Evolutionary conservation across 2,797 vertebrate species (phyloP).

Genomic region (Enteromius argenteus): DNA sequence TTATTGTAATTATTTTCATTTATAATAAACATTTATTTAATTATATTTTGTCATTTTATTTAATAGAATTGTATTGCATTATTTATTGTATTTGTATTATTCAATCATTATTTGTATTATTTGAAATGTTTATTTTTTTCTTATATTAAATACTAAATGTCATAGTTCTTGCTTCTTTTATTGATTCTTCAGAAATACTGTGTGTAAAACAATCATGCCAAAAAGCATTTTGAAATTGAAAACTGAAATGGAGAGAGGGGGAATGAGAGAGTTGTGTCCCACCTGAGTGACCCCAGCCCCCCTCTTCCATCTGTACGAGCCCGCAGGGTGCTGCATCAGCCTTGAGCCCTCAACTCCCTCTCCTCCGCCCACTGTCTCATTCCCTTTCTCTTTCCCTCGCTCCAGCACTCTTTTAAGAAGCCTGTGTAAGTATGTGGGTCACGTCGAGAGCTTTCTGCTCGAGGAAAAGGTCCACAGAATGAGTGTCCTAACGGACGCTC

Average conservation of each 20-base stretch:
- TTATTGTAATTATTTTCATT: neutral
- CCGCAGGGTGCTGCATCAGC: conserved; percentile 47
- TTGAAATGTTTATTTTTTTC: neutral
- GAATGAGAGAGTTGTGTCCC: conserved; percentile 28
- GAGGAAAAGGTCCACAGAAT: conserved; percentile 48
- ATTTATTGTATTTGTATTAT: neutral
- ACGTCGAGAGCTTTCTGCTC: conserved; percentile 51
- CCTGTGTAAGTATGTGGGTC: conserved; percentile 63
- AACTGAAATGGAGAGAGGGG: conserved; percentile 11
- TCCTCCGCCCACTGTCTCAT: conserved; percentile 1
- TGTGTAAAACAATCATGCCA: neutral
- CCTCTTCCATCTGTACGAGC: conserved; percentile 30
- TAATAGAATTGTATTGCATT: neutral
- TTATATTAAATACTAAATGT: neutral
- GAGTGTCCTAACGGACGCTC: conserved; percentile 36
- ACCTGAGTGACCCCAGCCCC: conserved; percentile 42
- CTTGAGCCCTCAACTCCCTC: conserved; percentile 20
- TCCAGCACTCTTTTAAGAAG: conserved; percentile 36
- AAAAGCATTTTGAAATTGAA: conserved; percentile 3
- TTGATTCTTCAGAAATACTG: neutral
- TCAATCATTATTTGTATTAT: neutral
- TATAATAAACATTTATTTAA: neutral
- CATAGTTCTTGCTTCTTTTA: neutral
- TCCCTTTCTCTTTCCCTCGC: conserved; percentile 20
- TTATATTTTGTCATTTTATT: neutral